Conservation (phyloP, 2,797 vertebrate species). For the Amphiprion clarkii region DNA sequence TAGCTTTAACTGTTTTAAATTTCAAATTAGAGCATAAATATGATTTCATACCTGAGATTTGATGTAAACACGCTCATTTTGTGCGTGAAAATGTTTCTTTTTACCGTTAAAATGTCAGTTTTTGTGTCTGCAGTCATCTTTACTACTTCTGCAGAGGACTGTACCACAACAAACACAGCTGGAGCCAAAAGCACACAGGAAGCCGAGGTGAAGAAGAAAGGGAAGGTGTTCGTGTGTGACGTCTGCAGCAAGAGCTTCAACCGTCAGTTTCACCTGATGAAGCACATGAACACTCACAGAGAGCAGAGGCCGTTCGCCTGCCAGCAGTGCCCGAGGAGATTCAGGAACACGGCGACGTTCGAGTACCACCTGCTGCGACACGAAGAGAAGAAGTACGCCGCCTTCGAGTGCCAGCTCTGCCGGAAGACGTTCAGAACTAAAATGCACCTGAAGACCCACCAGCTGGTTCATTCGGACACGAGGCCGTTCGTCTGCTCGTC, state of each 20-base stretch:
- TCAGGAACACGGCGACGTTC: constrained; percentile 22
- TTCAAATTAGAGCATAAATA: no score
- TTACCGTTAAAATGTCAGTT: no score
- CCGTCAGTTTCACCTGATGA: constrained; percentile 67
- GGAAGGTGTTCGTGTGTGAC: constrained; percentile 54
- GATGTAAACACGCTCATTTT: no score
- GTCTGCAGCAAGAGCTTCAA: constrained; percentile 71
- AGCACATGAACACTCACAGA: constrained; percentile 72
- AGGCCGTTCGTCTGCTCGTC: constrained; percentile 63
- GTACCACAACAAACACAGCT: background rate
- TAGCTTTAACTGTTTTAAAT: no score
- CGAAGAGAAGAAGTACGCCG: constrained; percentile 56
- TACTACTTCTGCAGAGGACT: background rate
- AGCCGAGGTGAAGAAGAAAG: constrained; percentile 4
- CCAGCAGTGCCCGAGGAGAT: constrained; percentile 65
- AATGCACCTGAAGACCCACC: constrained; percentile 68
- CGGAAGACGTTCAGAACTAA: constrained; percentile 72
- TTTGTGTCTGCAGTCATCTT: background rate
- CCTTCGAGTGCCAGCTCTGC: constrained; percentile 66
- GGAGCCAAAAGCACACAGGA: background rate
- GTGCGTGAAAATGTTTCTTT: no score
- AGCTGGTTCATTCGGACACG: constrained; percentile 56
- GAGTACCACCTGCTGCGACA: constrained; percentile 73
- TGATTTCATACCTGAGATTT: no score
- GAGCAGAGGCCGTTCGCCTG: constrained; percentile 61